Percentiles rank a stretch among this genome's conserved stretches.
phyloP scores from a whole-genome alignment of 2,797 vertebrate species.

The Oreochromis mossambicus region DNA sequence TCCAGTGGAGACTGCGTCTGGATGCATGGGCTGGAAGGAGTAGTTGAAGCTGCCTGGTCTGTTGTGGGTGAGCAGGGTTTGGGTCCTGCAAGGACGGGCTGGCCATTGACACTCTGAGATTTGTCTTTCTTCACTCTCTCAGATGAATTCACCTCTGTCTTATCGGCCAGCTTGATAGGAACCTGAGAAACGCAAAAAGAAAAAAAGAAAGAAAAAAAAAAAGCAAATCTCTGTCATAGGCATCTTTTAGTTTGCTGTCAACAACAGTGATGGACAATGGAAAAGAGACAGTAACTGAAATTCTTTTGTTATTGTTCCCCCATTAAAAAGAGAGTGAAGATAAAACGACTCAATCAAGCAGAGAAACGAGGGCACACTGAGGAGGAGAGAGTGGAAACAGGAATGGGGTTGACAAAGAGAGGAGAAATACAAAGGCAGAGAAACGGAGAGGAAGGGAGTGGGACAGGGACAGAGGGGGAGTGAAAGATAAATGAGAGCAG shows the following conservation, averaged over 20 bases:
- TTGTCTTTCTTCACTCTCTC: constrained; percentile 69
- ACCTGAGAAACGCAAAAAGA: constrained; percentile 61
- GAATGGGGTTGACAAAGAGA: constrained; percentile 70
- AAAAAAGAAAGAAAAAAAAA: background rate
- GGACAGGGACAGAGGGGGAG: constrained; percentile 58
- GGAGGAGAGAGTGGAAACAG: constrained; percentile 55
- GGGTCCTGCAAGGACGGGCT: constrained; percentile 53
- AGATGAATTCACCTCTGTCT: constrained; percentile 66
- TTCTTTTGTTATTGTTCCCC: constrained; percentile 47
- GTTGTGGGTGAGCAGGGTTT: constrained; percentile 53
- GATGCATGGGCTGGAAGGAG: constrained; percentile 31
- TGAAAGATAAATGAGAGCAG: constrained; percentile 75
- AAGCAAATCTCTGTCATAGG: constrained; percentile 28
- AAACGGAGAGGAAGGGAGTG: constrained; percentile 53
- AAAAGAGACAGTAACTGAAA: constrained; percentile 36
- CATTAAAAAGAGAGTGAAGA: constrained; percentile 48
- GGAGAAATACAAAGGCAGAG: constrained; percentile 69
- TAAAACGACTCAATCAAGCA: constrained; percentile 60
- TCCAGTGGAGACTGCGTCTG: constrained; percentile 46
- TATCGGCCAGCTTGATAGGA: constrained; percentile 69
- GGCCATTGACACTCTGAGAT: constrained; percentile 57
- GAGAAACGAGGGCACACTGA: constrained; percentile 61
- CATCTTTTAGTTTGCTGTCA: constrained; percentile 25
- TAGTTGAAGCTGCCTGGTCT: constrained; percentile 37
- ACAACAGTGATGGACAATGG: constrained; percentile 27